These are phyloP conservation scores for Myotis findleyi DNA, from an alignment of 2,797 vertebrate species.

Conservation along the genomic window DNA sequence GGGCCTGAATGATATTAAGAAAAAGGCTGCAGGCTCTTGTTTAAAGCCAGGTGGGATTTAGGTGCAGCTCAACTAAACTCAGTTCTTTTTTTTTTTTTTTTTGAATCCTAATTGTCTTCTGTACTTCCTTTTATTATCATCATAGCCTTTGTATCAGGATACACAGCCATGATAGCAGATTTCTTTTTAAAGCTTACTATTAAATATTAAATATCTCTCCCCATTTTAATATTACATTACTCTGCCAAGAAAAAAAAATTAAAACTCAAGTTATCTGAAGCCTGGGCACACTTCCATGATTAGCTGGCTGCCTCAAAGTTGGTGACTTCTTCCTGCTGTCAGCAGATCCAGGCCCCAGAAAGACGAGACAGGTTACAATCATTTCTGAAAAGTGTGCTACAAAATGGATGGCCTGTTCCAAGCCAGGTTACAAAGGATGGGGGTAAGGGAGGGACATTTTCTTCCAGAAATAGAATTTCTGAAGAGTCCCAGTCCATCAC, in stretches of 20 bases:
- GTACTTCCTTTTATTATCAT: too few relatives aligned
- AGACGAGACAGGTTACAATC: slow-evolving; percentile 35
- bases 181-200: slow-evolving; percentile 88
- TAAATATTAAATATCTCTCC: slow-evolving; percentile 86
- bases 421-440: slow-evolving; percentile 66
- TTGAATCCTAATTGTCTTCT: too few relatives aligned
- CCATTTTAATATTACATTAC: slow-evolving; percentile 84
- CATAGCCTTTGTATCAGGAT: too few relatives aligned
- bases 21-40: neutral
- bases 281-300: slow-evolving; percentile 16
- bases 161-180: neutral
- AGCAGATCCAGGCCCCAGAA: neutral
- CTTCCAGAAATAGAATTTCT: slow-evolving; percentile 62
- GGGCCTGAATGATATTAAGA: neutral
- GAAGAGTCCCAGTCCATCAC: slow-evolving; percentile 58
- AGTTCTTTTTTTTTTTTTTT: neutral
- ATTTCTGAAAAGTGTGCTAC: slow-evolving; percentile 70
- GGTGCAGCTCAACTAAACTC: neutral
- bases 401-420: slow-evolving; percentile 68
- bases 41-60: neutral
- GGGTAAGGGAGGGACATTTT: slow-evolving; percentile 16
- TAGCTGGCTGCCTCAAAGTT: slow-evolving; percentile 34
- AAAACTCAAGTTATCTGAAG: slow-evolving; percentile 82
- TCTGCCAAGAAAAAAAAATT: slow-evolving; percentile 84
- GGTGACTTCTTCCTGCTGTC: slow-evolving; percentile 59